phyloP scores from a whole-genome alignment of 2,113 vertebrate species.

The Pelecanus crispus region DNA sequence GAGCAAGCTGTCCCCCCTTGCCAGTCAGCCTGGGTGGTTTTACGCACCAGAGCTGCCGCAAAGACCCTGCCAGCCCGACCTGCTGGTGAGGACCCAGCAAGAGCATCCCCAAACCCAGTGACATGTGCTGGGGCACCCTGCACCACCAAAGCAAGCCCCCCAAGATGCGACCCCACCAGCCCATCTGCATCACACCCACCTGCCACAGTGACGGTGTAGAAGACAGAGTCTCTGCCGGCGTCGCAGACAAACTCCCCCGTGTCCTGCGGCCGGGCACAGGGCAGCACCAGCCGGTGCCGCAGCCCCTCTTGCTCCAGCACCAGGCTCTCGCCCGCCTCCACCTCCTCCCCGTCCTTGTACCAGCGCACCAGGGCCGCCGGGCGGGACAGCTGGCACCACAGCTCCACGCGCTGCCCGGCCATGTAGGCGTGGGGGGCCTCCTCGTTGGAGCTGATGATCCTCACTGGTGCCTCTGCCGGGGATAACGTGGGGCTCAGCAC shows the following conservation, averaged over 20 bases:
- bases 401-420: constrained; percentile 79
- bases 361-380: constrained; percentile 74
- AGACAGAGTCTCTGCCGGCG: constrained; percentile 83
- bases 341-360: constrained; percentile 89
- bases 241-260: constrained; percentile 90
- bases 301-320: constrained; percentile 81
- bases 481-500: not conserved
- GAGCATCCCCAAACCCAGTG: not conserved
- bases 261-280: constrained; percentile 75
- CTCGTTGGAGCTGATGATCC: constrained; percentile 79
- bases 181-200: constrained; percentile 62
- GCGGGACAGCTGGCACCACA: constrained; percentile 88
- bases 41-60: not conserved
- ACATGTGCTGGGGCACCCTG: rapidly evolving
- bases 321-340: constrained; percentile 73
- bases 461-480: constrained; percentile 81
- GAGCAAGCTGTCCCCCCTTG: not conserved
- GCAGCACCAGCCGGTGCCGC: constrained; percentile 82
- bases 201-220: constrained; percentile 88
- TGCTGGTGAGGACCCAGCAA: not conserved
- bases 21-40: not conserved
- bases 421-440: constrained; percentile 76
- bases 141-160: not conserved
- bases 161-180: not conserved
- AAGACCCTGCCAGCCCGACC: rapidly evolving